Conservation (phyloP, 2,113 vertebrate species). For the Passerina amoena region DNA sequence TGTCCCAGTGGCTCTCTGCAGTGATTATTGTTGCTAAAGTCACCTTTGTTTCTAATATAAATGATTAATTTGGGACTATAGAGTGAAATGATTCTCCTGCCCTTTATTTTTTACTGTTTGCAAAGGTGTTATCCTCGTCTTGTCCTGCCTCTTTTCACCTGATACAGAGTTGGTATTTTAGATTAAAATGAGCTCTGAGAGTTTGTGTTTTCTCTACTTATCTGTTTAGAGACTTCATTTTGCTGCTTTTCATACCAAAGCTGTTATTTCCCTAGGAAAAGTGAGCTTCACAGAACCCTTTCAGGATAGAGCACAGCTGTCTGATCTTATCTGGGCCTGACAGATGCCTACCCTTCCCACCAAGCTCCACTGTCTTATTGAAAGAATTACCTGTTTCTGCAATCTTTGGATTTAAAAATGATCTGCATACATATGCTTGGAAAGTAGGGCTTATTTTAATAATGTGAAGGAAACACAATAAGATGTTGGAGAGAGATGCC, state of each 20-base stretch:
- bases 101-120: not conserved
- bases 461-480: not conserved
- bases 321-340: slow-evolving; percentile 54
- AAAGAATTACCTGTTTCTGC: not conserved
- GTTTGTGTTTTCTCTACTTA: not conserved
- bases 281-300: not conserved
- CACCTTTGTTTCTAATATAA: not conserved
- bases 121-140: not conserved
- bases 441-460: slow-evolving; percentile 36
- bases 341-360: slow-evolving; percentile 10
- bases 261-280: slow-evolving; percentile 15
- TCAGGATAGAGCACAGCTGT: slow-evolving; percentile 41
- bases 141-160: not conserved
- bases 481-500: not conserved
- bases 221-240: not conserved
- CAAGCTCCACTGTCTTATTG: not conserved
- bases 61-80: not conserved
- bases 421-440: slow-evolving; percentile 15
- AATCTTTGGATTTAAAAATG: slow-evolving; percentile 16
- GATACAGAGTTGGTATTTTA: not conserved
- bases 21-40: not conserved
- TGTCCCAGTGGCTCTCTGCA: not conserved
- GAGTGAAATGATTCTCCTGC: not conserved
- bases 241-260: slow-evolving; percentile 25
- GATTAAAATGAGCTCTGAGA: not conserved